Evolutionary conservation across 2,888 invertebrate genomes (phyloP).

Genomic region (Sicus ferrugineus): DNA sequence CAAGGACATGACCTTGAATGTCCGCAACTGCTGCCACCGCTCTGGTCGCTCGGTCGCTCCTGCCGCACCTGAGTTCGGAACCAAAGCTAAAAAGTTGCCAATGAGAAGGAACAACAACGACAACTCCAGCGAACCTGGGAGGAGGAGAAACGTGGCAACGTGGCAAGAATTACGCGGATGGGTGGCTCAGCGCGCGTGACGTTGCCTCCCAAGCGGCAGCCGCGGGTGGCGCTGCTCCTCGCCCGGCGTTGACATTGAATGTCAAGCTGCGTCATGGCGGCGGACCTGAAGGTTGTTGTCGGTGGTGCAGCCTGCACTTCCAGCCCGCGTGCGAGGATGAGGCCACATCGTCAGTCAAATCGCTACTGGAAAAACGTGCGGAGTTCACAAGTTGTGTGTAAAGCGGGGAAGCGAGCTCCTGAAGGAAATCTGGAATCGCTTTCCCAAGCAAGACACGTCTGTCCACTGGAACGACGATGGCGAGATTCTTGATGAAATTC

Average conservation of each 20-base stretch:
- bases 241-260: constrained; percentile 17
- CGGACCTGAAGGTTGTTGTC: not conserved
- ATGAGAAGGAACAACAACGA: not conserved
- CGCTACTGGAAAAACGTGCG: too few relatives aligned
- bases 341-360: too few relatives aligned
- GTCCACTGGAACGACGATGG: too few relatives aligned
- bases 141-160: not conserved
- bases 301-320: not conserved
- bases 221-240: not conserved
- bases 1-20: constrained; percentile 35
- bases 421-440: not conserved
- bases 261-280: not conserved
- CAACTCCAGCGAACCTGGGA: not conserved
- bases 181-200: too few relatives aligned
- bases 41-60: not conserved
- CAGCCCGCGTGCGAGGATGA: not conserved
- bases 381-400: too few relatives aligned
- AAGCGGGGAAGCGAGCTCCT: not conserved
- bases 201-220: too few relatives aligned
- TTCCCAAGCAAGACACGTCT: too few relatives aligned
- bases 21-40: constrained; percentile 2
- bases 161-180: not conserved
- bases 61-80: not conserved
- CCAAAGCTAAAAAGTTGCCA: not conserved
- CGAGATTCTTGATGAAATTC: too few relatives aligned